These are phyloP conservation scores for Argyra leucocephala DNA, from an alignment of 2,888 invertebrate genomes.

Conservation along the genomic window DNA sequence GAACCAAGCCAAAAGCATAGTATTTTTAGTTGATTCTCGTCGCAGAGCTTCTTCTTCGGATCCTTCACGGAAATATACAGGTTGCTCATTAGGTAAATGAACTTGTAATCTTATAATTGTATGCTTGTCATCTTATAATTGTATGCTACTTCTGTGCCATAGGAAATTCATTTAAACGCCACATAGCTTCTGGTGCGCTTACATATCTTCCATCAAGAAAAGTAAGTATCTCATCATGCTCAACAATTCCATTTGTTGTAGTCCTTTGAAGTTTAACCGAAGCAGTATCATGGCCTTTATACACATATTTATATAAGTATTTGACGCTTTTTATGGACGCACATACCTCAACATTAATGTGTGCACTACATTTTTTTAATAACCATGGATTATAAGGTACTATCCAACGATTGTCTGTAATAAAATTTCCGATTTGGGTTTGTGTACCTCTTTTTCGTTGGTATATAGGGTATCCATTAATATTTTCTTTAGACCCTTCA, in stretches of 20 bases:
- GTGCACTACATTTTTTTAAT: slow-evolving; percentile 26
- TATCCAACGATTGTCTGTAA: slow-evolving; percentile 32
- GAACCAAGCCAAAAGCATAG: too few species aligned
- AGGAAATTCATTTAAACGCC: too few species aligned
- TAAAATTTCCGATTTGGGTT: slow-evolving; percentile 19
- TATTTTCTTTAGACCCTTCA: slow-evolving; percentile 25
- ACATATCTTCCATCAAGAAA: too few species aligned
- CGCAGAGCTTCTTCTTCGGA: too few species aligned
- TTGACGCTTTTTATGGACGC: slow-evolving; percentile 28
- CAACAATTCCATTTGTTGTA: background rate
- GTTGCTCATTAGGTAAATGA: too few species aligned
- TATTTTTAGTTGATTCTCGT: too few species aligned
- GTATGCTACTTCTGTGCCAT: too few species aligned
- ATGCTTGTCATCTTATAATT: too few species aligned
- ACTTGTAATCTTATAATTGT: too few species aligned
- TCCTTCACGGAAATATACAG: too few species aligned
- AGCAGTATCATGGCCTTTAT: slow-evolving; percentile 28
- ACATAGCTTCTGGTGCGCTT: too few species aligned
- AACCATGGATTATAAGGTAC: slow-evolving; percentile 30
- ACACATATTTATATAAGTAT: slow-evolving; percentile 30
- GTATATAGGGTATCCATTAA: slow-evolving; percentile 29
- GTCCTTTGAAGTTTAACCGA: slow-evolving; percentile 18
- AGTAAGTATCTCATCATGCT: too few species aligned
- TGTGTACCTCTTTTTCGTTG: slow-evolving; percentile 23
- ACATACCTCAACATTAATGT: slow-evolving; percentile 32